Conservation (phyloP, 2,797 vertebrate genomes). For the Decapterus maruadsi region DNA sequence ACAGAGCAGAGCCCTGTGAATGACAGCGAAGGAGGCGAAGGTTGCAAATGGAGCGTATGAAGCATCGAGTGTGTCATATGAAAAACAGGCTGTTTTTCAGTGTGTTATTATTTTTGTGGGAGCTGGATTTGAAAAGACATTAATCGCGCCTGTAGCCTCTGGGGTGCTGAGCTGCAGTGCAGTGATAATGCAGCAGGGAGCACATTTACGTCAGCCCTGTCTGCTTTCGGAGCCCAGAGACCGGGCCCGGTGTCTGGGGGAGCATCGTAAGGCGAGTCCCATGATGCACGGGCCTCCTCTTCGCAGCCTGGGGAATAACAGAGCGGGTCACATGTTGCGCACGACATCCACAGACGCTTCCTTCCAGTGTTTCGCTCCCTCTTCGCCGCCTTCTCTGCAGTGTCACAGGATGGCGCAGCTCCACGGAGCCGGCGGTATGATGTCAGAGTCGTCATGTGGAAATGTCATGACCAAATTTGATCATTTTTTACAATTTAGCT, state of each 20-base stretch:
- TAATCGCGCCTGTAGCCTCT: conserved; percentile 63
- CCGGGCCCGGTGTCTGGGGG: conserved; percentile 62
- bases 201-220: conserved; percentile 84
- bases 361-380: conserved; percentile 17
- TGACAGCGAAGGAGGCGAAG: conserved; percentile 21
- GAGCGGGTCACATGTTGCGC: conserved; percentile 52
- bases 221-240: conserved; percentile 75
- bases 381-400: conserved; percentile 17
- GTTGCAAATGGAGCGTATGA: conserved; percentile 17
- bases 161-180: conserved; percentile 60
- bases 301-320: conserved; percentile 64
- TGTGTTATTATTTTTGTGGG: conserved; percentile 60
- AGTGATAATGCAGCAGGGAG: conserved; percentile 73
- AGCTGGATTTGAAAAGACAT: conserved; percentile 54
- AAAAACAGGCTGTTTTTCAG: conserved; percentile 48
- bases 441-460: conserved; percentile 30
- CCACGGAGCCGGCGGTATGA: conserved; percentile 17
- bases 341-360: conserved; percentile 48
- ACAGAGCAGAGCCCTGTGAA: conserved; percentile 50
- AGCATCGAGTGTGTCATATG: conserved; percentile 14
- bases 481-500: conserved; percentile 21
- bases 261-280: conserved; percentile 62
- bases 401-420: conserved; percentile 27
- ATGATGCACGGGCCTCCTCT: conserved; percentile 64
- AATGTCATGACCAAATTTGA: conserved; percentile 23